These are phyloP conservation scores for Copidosoma aretas DNA, from an alignment of 2,888 invertebrate species.

Conservation along the genomic window DNA sequence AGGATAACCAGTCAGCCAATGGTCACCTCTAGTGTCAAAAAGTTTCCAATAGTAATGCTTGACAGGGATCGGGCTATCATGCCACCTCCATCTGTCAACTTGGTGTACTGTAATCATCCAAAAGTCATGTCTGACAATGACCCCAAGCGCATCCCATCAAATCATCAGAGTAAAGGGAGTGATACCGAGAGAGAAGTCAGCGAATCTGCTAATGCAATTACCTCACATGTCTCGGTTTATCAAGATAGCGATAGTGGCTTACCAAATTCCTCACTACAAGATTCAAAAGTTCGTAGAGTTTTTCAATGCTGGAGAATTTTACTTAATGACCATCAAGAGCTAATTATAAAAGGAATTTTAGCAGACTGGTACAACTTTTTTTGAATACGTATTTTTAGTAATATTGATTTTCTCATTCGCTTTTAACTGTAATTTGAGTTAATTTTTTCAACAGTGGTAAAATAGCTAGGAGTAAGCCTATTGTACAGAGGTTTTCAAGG, in stretches of 20 bases:
- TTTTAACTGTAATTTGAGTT: constrained; percentile 3
- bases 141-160: constrained; percentile 6
- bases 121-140: constrained; percentile 2
- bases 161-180: neutral
- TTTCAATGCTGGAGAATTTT: constrained; percentile 53
- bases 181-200: neutral
- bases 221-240: neutral
- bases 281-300: constrained; percentile 23
- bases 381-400: neutral
- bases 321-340: constrained; percentile 47
- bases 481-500: constrained; percentile 47
- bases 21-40: constrained; percentile 49
- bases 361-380: constrained; percentile 42
- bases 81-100: constrained; percentile 49
- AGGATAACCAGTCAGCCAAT: constrained; percentile 25
- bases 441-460: constrained; percentile 47
- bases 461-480: constrained; percentile 53
- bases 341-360: constrained; percentile 54
- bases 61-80: constrained; percentile 43
- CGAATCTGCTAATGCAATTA: neutral
- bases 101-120: constrained; percentile 14
- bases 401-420: neutral
- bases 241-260: constrained; percentile 4
- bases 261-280: constrained; percentile 8
- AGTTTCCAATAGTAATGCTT: constrained; percentile 30